A percentile compares a stretch with the other conserved stretches of the same genome.
Conservation (phyloP, 2,888 invertebrate genomes). For the Tenthredo scrophulariae region DNA sequence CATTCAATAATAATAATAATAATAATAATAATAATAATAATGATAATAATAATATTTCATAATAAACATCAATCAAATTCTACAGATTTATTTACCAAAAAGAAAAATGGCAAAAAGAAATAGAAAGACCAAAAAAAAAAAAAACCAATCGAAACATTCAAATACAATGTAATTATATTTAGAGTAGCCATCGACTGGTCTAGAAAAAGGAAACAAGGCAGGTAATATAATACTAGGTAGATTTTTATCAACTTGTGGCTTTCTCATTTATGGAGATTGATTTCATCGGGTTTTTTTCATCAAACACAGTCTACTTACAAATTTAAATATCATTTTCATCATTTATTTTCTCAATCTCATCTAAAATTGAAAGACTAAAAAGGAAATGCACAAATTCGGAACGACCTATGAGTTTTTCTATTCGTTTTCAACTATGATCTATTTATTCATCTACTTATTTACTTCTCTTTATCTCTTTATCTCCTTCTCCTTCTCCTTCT, state of each 20-base stretch:
- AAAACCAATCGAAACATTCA: constrained; percentile 15
- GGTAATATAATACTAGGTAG: constrained; percentile 12
- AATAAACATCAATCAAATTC: constrained; percentile 30
- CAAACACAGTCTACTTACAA: neutral
- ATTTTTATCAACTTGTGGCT: constrained; percentile 1
- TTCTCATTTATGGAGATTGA: neutral
- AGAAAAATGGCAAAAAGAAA: neutral
- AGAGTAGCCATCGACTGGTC: constrained; percentile 11
- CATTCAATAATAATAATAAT: constrained; percentile 22
- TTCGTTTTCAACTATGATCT: constrained; percentile 19
- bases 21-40: constrained; percentile 35
- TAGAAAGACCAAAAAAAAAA: neutral
- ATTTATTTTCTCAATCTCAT: constrained; percentile 1
- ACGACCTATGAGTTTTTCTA: constrained; percentile 22
- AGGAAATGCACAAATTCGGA: constrained; percentile 7
- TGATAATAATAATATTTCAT: constrained; percentile 23
- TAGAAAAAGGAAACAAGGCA: constrained; percentile 13
- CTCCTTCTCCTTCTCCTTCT: neutral
- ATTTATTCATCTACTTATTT: constrained; percentile 20
- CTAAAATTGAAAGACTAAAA: neutral
- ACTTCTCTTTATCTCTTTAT: neutral
- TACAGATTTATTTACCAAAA: constrained; percentile 33
- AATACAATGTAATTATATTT: constrained; percentile 33
- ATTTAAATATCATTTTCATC: constrained; percentile 10
- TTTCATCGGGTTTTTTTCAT: constrained; percentile 9